These are phyloP conservation scores for Forbesichthys papilliferus DNA, from an alignment of 2,113 vertebrate genomes.

Conservation along the genomic window DNA sequence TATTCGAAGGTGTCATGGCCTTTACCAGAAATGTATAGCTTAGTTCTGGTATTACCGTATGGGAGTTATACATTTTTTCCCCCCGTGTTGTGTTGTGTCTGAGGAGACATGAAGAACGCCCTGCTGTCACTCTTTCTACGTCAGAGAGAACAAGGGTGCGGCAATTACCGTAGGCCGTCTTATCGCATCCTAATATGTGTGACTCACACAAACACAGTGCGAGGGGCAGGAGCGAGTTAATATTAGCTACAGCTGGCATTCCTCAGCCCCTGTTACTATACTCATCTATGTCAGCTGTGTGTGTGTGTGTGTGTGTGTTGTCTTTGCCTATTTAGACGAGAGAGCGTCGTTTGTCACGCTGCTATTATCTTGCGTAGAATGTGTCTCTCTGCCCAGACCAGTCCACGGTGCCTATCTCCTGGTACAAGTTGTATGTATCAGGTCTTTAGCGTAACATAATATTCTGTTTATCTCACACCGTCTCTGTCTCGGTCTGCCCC, in stretches of 20 bases:
- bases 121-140: not conserved
- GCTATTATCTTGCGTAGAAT: too few species aligned
- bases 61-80: conserved; percentile 41
- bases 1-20: conserved; percentile 37
- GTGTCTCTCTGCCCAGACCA: not conserved
- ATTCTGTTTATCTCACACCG: conserved; percentile 47
- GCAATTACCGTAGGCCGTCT: conserved; percentile 42
- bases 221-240: conserved; percentile 64
- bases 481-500: conserved; percentile 37
- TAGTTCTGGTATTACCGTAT: not conserved
- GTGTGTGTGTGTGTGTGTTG: conserved; percentile 15
- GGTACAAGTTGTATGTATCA: conserved; percentile 39
- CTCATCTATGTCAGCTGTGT: conserved; percentile 72
- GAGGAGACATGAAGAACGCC: not conserved
- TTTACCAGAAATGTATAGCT: conserved; percentile 4
- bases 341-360: too few species aligned
- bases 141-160: conserved; percentile 53
- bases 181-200: conserved; percentile 57
- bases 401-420: conserved; percentile 10
- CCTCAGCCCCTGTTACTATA: conserved; percentile 71
- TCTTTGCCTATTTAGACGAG: too few species aligned
- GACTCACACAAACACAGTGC: conserved; percentile 60
- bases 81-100: conserved; percentile 27
- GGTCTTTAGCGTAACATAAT: conserved; percentile 53
- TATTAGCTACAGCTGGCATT: conserved; percentile 75